These are phyloP conservation scores for Lophochroa leadbeateri DNA, from an alignment of 2,113 vertebrate species.

Conservation along the genomic window DNA sequence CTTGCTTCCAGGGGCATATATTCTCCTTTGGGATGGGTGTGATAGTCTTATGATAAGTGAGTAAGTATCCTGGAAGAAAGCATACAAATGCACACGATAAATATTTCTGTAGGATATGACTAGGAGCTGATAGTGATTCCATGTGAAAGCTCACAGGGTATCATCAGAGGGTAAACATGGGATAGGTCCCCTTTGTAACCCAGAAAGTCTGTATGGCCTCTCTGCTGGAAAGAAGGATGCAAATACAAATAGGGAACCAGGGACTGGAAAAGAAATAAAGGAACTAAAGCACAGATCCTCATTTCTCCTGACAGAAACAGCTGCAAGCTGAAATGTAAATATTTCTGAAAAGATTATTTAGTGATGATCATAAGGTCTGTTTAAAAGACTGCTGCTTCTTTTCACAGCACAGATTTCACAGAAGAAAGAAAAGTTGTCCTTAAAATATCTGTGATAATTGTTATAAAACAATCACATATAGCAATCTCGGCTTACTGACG, in stretches of 20 bases:
- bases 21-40: neutral
- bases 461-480: neutral
- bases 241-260: neutral
- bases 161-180: neutral
- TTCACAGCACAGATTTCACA: neutral
- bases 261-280: neutral
- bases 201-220: neutral
- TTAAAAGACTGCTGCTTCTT: neutral
- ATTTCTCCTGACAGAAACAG: neutral
- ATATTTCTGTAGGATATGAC: neutral
- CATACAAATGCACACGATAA: neutral
- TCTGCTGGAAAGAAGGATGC: neutral
- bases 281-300: neutral
- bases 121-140: neutral
- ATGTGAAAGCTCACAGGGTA: fast-evolving
- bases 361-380: neutral
- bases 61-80: neutral
- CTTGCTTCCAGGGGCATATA: neutral
- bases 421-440: neutral
- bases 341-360: neutral
- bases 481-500: neutral
- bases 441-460: slow-evolving; percentile 17
- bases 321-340: neutral
- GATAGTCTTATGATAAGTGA: neutral
- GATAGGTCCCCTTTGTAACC: too few species aligned